Evolutionary conservation across 2,113 vertebrate genomes (phyloP), one percentile per base, ranked within the genome.

Genomic region (Notiomystis cincta): DNA sequence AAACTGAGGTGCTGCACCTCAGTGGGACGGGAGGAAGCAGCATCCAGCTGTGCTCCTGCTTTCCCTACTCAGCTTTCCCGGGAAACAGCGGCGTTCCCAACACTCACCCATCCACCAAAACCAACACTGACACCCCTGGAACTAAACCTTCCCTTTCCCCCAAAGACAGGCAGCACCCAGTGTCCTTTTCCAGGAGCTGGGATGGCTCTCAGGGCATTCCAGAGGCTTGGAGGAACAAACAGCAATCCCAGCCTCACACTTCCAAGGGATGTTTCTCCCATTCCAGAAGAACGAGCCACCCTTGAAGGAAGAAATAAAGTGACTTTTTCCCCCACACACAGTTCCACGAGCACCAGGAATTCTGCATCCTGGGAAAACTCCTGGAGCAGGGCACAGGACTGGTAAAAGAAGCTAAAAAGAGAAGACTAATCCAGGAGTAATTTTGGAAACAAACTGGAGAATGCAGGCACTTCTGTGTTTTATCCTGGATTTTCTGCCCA

Each of bases 1-100:
- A 22, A 75, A 37, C 0, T 3, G 18, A 22, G 38, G 14, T 8
- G 67, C 72, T 24, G 45, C 22, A 2, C 11, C 50, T 12, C 0
- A 5, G 65, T 15, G 31, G 48, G 15, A 42, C 4, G n/a, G 67
- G 47, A 28, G 21, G 23, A 7, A 35, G 42, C 17, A 12, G 51
- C 76, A 14, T 5, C 62, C 4, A 22, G 65, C 44, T 12, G 38
- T 4, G 33, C 11, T 54, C 73, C 91, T 42, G 53, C 42, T 35
- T 35, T 23, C 16, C 65, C 60, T 22, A 4, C 30, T 12, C 3
- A 0, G 66, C 84, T 71, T 35, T 90, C 61, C 78, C 11, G 2
- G 42, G 87, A 64, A 97, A 95, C 82, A 23, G 48, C 92, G 35
- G 14, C 53, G 38, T 7, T 5, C 7, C 27, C 38, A 11, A 71